Evolutionary conservation across 1,140 invertebrate species (phyloP).

Genomic region (Neuroterus valhalla): DNA sequence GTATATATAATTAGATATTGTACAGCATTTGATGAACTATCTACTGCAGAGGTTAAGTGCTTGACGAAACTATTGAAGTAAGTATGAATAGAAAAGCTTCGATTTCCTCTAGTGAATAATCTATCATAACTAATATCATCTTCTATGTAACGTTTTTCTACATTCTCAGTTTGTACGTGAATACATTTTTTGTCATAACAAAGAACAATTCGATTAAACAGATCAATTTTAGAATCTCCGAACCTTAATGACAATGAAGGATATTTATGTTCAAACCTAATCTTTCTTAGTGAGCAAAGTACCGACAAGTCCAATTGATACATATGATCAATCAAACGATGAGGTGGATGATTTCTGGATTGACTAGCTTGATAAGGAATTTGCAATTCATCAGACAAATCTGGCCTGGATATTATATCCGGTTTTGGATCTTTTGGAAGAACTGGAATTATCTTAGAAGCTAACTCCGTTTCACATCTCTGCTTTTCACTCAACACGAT

Average conservation of each 20-base stretch:
- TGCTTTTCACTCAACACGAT: too few species aligned
- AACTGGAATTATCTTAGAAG: too few species aligned
- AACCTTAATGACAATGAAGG: conserved; percentile 42
- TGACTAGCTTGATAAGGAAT: too few species aligned
- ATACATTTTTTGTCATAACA: conserved; percentile 43
- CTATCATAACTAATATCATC: conserved; percentile 45
- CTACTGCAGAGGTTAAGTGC: conserved; percentile 33
- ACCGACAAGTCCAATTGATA: conserved; percentile 44
- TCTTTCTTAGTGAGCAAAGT: too few species aligned
- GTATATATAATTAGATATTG: conserved; percentile 52
- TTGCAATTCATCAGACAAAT: too few species aligned
- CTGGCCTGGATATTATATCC: too few species aligned
- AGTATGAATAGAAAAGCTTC: conserved; percentile 41
- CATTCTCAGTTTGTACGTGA: conserved; percentile 49
- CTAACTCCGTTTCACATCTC: too few species aligned
- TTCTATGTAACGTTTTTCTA: conserved; percentile 48
- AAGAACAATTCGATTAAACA: conserved; percentile 49
- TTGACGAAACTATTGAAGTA: conserved; percentile 51
- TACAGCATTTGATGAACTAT: conserved; percentile 39
- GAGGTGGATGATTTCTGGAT: too few species aligned
- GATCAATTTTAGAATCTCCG: conserved; percentile 41
- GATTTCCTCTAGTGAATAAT: conserved; percentile 47
- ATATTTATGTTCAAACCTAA: too few species aligned
- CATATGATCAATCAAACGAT: too few species aligned
- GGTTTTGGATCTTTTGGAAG: too few species aligned